Evolutionary conservation across 2,113 vertebrate genomes (phyloP).

Genomic region (Stictonetta naevosa): DNA sequence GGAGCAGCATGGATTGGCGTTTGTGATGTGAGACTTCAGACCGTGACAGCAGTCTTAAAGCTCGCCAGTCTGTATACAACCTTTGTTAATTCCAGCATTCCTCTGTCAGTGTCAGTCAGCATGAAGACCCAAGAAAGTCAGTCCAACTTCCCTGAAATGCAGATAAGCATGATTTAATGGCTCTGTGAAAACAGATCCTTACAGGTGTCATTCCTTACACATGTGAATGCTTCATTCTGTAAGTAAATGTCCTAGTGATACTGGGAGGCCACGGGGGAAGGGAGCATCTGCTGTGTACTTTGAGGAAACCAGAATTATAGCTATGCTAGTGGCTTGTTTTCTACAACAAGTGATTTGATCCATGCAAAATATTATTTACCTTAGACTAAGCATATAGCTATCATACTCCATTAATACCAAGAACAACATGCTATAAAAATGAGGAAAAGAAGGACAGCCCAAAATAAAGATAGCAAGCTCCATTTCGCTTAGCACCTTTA

Average conservation of each 20-base stretch:
- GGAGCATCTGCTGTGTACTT: neutral
- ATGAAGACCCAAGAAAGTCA: neutral
- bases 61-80: neutral
- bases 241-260: neutral
- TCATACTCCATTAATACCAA: neutral
- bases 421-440: neutral
- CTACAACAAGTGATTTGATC: neutral
- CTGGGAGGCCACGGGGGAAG: accelerated
- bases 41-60: neutral
- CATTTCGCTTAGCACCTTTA: neutral
- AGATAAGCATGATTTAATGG: neutral
- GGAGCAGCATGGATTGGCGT: neutral
- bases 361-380: neutral
- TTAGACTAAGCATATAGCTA: neutral
- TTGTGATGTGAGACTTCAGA: neutral
- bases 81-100: neutral
- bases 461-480: neutral
- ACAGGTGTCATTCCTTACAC: neutral
- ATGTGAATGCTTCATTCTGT: neutral
- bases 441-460: neutral
- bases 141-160: neutral
- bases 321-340: neutral
- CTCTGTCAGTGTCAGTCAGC: neutral
- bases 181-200: neutral
- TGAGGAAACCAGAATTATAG: neutral